A percentile compares a stretch with the other conserved stretches of the same genome.
Evolutionary conservation across 1,140 invertebrate species (phyloP).

Genomic region (Monomorium pharaonis): DNA sequence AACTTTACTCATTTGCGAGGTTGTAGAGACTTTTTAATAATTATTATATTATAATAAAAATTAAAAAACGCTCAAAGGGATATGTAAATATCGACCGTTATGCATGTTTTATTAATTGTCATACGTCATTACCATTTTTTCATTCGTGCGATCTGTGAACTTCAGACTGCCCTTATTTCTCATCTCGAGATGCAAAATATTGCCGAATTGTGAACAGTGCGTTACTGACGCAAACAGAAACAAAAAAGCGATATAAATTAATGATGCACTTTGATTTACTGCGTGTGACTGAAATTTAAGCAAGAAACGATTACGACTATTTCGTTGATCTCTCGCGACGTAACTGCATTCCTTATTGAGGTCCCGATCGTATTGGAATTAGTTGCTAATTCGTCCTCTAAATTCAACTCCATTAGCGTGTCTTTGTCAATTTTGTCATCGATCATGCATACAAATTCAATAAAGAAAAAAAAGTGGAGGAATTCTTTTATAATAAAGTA

Average conservation of each 20-base stretch:
- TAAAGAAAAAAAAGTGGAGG: not conserved
- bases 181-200: not conserved
- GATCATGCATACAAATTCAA: not conserved
- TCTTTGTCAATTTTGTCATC: not conserved
- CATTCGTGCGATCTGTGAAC: not conserved
- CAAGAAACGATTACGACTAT: not conserved
- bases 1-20: not conserved
- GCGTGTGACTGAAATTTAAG: not conserved
- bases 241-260: not conserved
- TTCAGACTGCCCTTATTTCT: not conserved
- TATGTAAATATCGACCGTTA: not conserved
- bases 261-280: not conserved
- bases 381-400: slow-evolving; percentile 62
- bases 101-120: not conserved
- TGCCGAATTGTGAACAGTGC: not conserved
- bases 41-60: not conserved
- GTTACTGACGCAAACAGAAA: not conserved
- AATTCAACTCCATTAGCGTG: slow-evolving; percentile 56
- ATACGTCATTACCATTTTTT: slow-evolving; percentile 2
- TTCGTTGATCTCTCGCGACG: not conserved
- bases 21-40: not conserved
- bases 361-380: slow-evolving; percentile 31
- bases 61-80: not conserved
- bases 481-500: not conserved
- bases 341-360: slow-evolving; percentile 43